Evolutionary conservation across 64 coral and sea anemone species (phyloP), one percentile per base, ranked within the genome.

Genomic region (Platygyra sinensis): DNA sequence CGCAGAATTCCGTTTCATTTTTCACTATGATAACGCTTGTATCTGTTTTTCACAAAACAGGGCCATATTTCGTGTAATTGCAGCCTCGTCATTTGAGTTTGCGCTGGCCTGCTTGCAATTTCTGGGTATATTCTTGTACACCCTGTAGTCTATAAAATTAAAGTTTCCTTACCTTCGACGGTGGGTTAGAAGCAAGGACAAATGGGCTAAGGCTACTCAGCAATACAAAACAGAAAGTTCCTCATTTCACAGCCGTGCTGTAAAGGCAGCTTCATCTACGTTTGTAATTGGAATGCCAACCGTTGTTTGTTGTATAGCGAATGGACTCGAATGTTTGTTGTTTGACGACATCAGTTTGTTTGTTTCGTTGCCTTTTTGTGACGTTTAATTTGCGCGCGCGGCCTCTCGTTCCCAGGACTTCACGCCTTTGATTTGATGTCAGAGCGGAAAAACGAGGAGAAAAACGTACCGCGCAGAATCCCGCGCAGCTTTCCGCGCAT

Each of bases 311-410:
- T 36, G 20, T 20, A 61, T 60, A 0, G 24, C 29, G 1, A 60
- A 52, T n/a, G n/a, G n/a, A n/a, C n/a, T n/a, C n/a, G n/a, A n/a
- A 52, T 22, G 19, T 60, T 20, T 38, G 81, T 85, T 85, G 69
- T 62, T 71, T 83, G 42, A 71, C 81, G 81, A 85, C 62, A 71
- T 85, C 39, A 50, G 13, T 85, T 85, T 52, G 63, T 71, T 71
- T 85, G 2, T 69, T 64, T 14, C 38, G 62, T 85, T 12, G 36
- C 4, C 62, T 64, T 57, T n/a, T 63, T 64, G 81, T 71, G 63
- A 85, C 20, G 81, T 85, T 71, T n/a, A n/a, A n/a, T n/a, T n/a
- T 10, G 39, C 63, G 38, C 81, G 62, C 81, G 81, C 81, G 62
- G 20, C 6, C 5, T 5, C 9, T 46, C 30, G 80, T 65, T 42